These are phyloP conservation scores for Pardosa pseudoannulata DNA, from an alignment of 2,888 invertebrate species.

Conservation along the genomic window DNA sequence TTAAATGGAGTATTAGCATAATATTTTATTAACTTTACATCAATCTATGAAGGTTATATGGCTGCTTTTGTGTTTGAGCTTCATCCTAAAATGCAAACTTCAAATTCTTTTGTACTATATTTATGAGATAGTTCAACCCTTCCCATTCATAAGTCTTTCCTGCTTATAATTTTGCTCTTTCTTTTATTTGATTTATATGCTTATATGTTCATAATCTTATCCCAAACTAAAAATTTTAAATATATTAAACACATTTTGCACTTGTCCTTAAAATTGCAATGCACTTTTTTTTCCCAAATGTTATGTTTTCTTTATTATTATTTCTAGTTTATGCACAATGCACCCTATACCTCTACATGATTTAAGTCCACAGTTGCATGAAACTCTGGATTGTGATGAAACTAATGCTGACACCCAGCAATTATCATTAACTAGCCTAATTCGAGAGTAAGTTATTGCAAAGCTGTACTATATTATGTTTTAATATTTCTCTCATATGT, in stretches of 20 bases:
- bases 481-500: neutral
- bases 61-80: neutral
- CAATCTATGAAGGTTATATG: too few relatives aligned
- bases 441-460: conserved; percentile 66
- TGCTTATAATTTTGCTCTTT: too few relatives aligned
- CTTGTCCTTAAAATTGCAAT: too few relatives aligned
- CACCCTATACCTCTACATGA: conserved; percentile 68
- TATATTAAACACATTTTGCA: too few relatives aligned
- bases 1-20: too few relatives aligned
- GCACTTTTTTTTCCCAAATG: neutral
- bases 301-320: conserved; percentile 46
- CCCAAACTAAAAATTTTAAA: too few relatives aligned
- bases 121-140: too few relatives aligned
- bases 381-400: conserved; percentile 54
- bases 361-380: conserved; percentile 58
- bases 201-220: too few relatives aligned
- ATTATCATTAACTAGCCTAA: conserved; percentile 51
- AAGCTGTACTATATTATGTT: neutral
- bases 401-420: conserved; percentile 45
- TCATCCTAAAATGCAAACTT: neutral
- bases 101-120: neutral
- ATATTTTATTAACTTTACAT: too few relatives aligned
- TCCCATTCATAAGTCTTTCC: too few relatives aligned
- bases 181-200: too few relatives aligned
- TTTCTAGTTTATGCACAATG: conserved; percentile 69